Evolutionary conservation across 2,888 invertebrate species (phyloP), one percentile per base, ranked within the genome.

Genomic region (Noctua pronuba): DNA sequence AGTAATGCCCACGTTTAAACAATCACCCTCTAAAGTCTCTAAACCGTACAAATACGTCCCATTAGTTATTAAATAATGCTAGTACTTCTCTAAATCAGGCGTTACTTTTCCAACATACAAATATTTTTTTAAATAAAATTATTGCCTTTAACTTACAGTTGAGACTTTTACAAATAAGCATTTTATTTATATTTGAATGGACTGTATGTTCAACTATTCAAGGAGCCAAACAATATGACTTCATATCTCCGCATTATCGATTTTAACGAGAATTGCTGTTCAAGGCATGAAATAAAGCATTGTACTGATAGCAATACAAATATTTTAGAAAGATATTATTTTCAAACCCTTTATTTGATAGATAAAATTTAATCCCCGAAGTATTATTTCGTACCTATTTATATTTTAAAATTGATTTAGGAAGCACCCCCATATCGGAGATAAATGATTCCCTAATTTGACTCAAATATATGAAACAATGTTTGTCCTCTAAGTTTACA

Each of bases 241-340:
- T 64, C 18, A 38, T 46, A 58, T 31, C 41, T 69, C 10, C 41
- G 60, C 55, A 52, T 10, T 73, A 49, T 83, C 35, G 41, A 65
- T 65, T 75, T 68, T 75, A 52, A 70, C 60, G 41, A 62, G 58
- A 66, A 46, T 58, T 35, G 72, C 31, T 72, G 41, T n/a, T 82
- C 69, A 75, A 75, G 41, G 60, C 82, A 70, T 85, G 75, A 85
- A 80, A 83, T 75, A 72, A 73, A 65, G 41, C 68, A 75, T 75
- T 85, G 72, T 81, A 67, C 5, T 44, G 16, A 24, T 46, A 55
- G 21, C 49, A 69, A 62, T 46, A 73, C 52, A 44, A 73, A 73
- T 44, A 35, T 62, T 72, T 11, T 44, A 52, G 28, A 28, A 81
- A 52, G 13, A 64, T 73, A 73, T 16, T 35, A 62, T 73, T 80